phyloP scores from a whole-genome alignment of 2,888 invertebrate species.

The Conomelus anceps region DNA sequence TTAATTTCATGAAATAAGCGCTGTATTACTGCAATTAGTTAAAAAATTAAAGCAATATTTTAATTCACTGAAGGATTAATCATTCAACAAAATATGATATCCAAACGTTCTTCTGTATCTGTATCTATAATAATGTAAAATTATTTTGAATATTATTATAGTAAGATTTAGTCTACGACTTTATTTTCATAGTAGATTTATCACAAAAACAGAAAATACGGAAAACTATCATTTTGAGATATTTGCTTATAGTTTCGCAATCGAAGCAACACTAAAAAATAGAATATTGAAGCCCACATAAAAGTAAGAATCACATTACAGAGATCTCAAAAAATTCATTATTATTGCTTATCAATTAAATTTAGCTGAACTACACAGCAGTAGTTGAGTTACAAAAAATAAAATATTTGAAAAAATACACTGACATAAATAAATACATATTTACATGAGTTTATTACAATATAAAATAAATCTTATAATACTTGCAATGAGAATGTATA shows the following conservation, averaged over 20 bases:
- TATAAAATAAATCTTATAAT: background rate
- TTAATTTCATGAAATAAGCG: too few species aligned
- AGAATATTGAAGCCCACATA: background rate
- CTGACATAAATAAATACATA: background rate
- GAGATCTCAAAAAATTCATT: background rate
- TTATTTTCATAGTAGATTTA: background rate
- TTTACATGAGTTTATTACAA: background rate
- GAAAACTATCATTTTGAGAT: background rate
- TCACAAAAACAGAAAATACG: background rate
- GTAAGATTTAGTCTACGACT: too few species aligned
- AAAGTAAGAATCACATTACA: background rate
- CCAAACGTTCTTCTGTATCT: too few species aligned
- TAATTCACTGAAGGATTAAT: too few species aligned
- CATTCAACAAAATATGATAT: too few species aligned
- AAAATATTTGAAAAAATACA: background rate
- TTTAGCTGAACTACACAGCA: background rate
- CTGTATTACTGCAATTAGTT: too few species aligned
- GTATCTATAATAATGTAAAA: too few species aligned
- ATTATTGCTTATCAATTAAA: background rate
- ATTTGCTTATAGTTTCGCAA: background rate
- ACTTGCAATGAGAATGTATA: background rate
- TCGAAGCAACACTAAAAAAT: background rate
- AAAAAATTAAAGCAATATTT: too few species aligned
- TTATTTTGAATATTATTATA: too few species aligned
- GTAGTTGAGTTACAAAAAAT: background rate